phyloP scores from a whole-genome alignment of 1,140 invertebrate species.

The Drosophila nasuta region DNA sequence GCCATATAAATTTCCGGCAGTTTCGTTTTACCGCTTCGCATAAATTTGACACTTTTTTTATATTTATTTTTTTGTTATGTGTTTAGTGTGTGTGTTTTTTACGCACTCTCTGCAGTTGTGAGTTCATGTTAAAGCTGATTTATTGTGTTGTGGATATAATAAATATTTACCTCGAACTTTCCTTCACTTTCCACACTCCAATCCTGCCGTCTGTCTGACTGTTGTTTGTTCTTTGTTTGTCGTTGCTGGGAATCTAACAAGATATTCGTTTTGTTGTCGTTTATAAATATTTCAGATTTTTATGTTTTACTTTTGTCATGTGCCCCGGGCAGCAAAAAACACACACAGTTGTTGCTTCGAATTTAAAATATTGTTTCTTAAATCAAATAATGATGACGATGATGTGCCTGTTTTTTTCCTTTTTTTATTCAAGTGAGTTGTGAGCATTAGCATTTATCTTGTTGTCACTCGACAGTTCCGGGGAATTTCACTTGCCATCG shows the following conservation, averaged over 20 bases:
- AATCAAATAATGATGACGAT: slow-evolving; percentile 5
- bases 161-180: slow-evolving; percentile 64
- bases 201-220: not conserved
- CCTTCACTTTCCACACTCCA: not conserved
- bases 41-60: slow-evolving; percentile 72
- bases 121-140: slow-evolving; percentile 62
- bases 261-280: not conserved
- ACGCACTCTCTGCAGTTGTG: slow-evolving; percentile 31
- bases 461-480: slow-evolving; percentile 9
- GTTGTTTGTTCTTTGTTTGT: not conserved
- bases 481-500: not conserved
- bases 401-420: slow-evolving; percentile 4
- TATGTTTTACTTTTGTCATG: not conserved
- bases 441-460: slow-evolving; percentile 18
- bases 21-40: slow-evolving; percentile 69
- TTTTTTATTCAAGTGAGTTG: slow-evolving; percentile 12
- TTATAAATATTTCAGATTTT: slow-evolving; percentile 10
- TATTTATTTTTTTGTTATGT: slow-evolving; percentile 25
- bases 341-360: slow-evolving; percentile 1
- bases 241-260: not conserved
- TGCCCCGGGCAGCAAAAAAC: not conserved
- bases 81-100: slow-evolving; percentile 47
- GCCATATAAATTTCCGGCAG: slow-evolving; percentile 72
- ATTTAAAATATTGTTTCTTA: slow-evolving; percentile 1
- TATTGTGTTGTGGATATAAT: slow-evolving; percentile 50